phyloP scores from a whole-genome alignment of 1,140 invertebrate genomes.

The Apis florea region DNA sequence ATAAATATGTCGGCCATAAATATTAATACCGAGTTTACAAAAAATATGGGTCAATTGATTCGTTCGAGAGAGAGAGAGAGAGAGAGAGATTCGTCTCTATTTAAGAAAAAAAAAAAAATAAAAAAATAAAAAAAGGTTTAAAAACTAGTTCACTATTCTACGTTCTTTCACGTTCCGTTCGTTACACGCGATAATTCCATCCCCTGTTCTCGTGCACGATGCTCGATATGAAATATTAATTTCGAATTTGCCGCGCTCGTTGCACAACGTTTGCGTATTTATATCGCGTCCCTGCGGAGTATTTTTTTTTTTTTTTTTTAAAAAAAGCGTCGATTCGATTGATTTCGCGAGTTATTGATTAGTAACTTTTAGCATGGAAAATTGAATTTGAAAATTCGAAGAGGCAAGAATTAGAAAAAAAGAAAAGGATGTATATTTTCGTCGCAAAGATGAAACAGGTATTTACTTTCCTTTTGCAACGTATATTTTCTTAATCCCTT shows the following conservation, averaged over 20 bases:
- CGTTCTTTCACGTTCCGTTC: background rate
- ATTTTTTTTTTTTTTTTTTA: slow-evolving; percentile 11
- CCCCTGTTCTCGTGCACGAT: background rate
- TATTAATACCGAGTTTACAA: slow-evolving; percentile 21
- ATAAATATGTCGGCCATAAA: slow-evolving; percentile 26
- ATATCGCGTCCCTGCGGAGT: background rate
- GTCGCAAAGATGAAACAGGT: no score
- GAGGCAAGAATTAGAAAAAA: no score
- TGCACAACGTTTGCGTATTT: background rate
- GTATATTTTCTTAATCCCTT: no score
- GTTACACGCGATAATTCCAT: background rate
- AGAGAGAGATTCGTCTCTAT: no score
- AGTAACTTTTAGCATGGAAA: background rate
- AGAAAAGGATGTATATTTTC: no score
- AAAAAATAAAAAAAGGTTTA: background rate
- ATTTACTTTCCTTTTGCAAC: no score
- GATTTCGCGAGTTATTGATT: background rate
- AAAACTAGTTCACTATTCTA: background rate
- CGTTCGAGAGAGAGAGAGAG: background rate
- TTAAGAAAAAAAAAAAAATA: background rate
- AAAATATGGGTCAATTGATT: slow-evolving; percentile 37
- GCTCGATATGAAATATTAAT: slow-evolving; percentile 14
- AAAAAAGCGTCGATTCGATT: background rate
- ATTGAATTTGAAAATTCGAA: background rate
- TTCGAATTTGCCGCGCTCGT: background rate